A percentile compares a stretch with the other conserved stretches of the same genome.
phyloP scores from a whole-genome alignment of 2,797 vertebrate genomes.

The Miichthys miiuy region DNA sequence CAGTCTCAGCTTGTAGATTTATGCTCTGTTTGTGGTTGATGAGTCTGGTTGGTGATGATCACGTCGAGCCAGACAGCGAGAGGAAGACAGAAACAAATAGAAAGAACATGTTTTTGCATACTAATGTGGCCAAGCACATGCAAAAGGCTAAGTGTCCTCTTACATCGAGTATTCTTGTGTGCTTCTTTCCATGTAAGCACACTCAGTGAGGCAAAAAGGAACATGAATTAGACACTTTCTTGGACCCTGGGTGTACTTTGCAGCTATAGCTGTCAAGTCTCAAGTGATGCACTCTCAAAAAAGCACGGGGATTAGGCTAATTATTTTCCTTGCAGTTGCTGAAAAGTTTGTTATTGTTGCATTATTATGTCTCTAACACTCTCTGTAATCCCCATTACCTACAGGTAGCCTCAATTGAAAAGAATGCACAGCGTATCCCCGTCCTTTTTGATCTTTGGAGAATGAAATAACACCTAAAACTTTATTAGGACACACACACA shows the following conservation, averaged over 20 bases:
- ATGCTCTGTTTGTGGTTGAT: slow-evolving; percentile 54
- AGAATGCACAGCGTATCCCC: slow-evolving; percentile 48
- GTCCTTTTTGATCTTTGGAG: slow-evolving; percentile 34
- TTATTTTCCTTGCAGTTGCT: slow-evolving; percentile 71
- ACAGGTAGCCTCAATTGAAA: slow-evolving; percentile 71
- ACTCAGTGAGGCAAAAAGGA: slow-evolving; percentile 8
- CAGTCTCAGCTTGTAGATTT: background rate
- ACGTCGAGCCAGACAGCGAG: slow-evolving; percentile 16
- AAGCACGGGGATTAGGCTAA: slow-evolving; percentile 68
- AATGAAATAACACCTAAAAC: slow-evolving; percentile 29
- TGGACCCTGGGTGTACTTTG: slow-evolving; percentile 38
- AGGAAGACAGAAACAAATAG: slow-evolving; percentile 27
- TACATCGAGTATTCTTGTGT: slow-evolving; percentile 35
- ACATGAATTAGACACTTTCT: slow-evolving; percentile 28
- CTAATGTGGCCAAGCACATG: slow-evolving; percentile 33
- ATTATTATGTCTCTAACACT: slow-evolving; percentile 65
- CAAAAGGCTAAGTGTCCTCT: slow-evolving; percentile 33
- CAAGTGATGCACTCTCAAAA: slow-evolving; percentile 68
- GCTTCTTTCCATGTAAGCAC: slow-evolving; percentile 12
- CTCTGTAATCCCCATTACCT: slow-evolving; percentile 74
- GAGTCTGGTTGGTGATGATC: slow-evolving; percentile 30
- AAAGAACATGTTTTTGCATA: slow-evolving; percentile 44
- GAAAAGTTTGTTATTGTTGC: slow-evolving; percentile 75
- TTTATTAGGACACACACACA: slow-evolving; percentile 19
- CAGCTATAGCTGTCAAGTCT: slow-evolving; percentile 60